Base-by-base conservation (phyloP, 1,140 invertebrate species). In the Wiebesia pumilae region DNA sequence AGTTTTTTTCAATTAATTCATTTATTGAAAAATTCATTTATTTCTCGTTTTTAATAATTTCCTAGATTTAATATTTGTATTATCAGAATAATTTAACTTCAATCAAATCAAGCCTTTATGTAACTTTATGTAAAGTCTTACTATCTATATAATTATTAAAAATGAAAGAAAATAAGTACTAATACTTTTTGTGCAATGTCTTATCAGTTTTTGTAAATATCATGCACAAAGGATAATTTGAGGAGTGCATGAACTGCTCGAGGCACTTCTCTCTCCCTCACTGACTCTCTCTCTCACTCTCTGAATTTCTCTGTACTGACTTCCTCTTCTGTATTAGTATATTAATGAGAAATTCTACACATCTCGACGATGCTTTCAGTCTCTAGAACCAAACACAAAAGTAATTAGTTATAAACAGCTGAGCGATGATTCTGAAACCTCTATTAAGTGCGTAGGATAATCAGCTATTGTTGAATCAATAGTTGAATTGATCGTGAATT, bases 311-410 rank as follows among this genome's bases (percentile, higher is more conserved):
- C 14, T 51, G 10, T 79, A 47, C 43, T 47, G 4, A 12, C 78
- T 54, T 43, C 65, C 54, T 73, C 47, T 54, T 83, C 43, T 83
- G 89, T 90, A 90, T 91, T 90, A 91, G 89, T 91, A 89, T 91
- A 92, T 92, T 92, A 89, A 91, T 91, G 91, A 91, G 89, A 87
- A 91, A 82, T 87, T 81, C 85, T 78, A 86, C 87, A 88, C 90
- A 90, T 87, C 86, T 69, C 73, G 80, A 73, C 40, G 65, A 58
- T 58, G 73, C 62, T 43, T 78, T 38, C 75, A 73, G 85, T 81
- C 85, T 83, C 35, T 40, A 80, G 67, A 71, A 24, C 69, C 69
- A 88, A 89, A 88, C 87, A 91, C 90, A 91, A 92, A 90, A 89
- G 89, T 91, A 92, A 92, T 92, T 91, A 91, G 90, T 88, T 87